A percentile compares a stretch with the other conserved stretches of the same genome.
These are phyloP conservation scores for Sylvicola cinctus DNA, from an alignment of 2,888 invertebrate genomes.

Conservation along the genomic window DNA sequence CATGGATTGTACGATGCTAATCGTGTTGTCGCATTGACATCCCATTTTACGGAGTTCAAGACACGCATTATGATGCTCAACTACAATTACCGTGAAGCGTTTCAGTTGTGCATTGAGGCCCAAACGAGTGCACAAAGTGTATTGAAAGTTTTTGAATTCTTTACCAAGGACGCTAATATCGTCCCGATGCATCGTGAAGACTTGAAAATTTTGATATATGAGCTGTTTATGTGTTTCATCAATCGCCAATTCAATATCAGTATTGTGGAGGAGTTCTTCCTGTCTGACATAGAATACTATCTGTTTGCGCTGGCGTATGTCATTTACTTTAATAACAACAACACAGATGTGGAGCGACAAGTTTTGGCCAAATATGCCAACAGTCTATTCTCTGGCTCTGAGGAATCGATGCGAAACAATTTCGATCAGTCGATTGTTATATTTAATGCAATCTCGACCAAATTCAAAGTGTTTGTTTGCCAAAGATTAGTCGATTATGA, in stretches of 20 bases:
- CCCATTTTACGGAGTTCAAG: constrained; percentile 10
- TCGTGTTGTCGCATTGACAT: constrained; percentile 4
- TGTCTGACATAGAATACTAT: constrained; percentile 24
- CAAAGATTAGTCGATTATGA: constrained; percentile 13
- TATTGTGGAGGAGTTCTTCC: constrained; percentile 22
- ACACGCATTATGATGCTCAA: constrained; percentile 25
- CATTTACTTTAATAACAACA: constrained; percentile 16
- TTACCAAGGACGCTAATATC: constrained; percentile 25
- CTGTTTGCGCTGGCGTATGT: constrained; percentile 23
- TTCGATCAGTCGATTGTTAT: constrained; percentile 23
- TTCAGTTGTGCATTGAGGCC: constrained; percentile 19
- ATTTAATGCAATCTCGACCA: constrained; percentile 22
- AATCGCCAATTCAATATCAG: constrained; percentile 18
- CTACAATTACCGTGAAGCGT: constrained; percentile 24
- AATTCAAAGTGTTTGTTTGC: constrained; percentile 24
- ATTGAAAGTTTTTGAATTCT: constrained; percentile 24
- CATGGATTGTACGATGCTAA: constrained; percentile 24
- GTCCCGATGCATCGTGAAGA: constrained; percentile 23
- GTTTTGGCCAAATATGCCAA: constrained; percentile 6
- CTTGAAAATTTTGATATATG: constrained; percentile 23
- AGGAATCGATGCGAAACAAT: constrained; percentile 2
- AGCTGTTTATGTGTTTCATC: constrained; percentile 21
- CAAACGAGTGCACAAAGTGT: constrained; percentile 17
- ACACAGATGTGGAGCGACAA: constrained; percentile 6
- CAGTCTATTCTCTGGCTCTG: constrained; percentile 4